Percentiles rank a stretch among this genome's conserved stretches.
Evolutionary conservation across 2,113 vertebrate species (phyloP).

Genomic region (Platysteira castanea): DNA sequence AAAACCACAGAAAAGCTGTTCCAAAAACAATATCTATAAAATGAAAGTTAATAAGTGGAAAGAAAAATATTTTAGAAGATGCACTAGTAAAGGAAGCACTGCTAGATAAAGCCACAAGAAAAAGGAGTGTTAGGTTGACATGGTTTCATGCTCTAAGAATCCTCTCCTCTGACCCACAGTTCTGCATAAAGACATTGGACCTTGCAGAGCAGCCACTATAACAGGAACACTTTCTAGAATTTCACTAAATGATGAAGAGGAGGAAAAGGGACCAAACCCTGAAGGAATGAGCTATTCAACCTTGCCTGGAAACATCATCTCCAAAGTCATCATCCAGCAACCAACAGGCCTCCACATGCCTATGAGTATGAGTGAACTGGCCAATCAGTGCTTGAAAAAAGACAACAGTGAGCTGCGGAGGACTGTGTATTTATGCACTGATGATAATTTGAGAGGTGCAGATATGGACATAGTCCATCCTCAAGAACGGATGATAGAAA

Average conservation of each 20-base stretch:
- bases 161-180: conserved; percentile 75
- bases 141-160: not conserved
- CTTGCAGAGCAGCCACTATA: conserved; percentile 93
- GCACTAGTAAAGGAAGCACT: not conserved
- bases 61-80: not conserved
- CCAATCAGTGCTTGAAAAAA: conserved; percentile 87
- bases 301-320: conserved; percentile 96
- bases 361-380: conserved; percentile 88
- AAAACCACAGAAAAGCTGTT: not conserved
- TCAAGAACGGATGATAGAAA: conserved; percentile 93
- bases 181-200: conserved; percentile 97
- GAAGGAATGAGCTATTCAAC: conserved; percentile 97
- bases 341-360: conserved; percentile 91
- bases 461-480: conserved; percentile 89
- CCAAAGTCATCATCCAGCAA: conserved; percentile 98
- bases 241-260: conserved; percentile 95
- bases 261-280: conserved; percentile 85
- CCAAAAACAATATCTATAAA: not conserved
- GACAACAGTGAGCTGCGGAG: conserved; percentile 88
- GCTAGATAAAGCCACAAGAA: not conserved
- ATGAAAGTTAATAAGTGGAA: not conserved
- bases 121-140: not conserved
- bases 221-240: conserved; percentile 97
- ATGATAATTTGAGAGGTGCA: conserved; percentile 87
- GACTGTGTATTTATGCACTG: conserved; percentile 96